Conservation (phyloP, 2,888 invertebrate species). For the Trisateles emortualis region DNA sequence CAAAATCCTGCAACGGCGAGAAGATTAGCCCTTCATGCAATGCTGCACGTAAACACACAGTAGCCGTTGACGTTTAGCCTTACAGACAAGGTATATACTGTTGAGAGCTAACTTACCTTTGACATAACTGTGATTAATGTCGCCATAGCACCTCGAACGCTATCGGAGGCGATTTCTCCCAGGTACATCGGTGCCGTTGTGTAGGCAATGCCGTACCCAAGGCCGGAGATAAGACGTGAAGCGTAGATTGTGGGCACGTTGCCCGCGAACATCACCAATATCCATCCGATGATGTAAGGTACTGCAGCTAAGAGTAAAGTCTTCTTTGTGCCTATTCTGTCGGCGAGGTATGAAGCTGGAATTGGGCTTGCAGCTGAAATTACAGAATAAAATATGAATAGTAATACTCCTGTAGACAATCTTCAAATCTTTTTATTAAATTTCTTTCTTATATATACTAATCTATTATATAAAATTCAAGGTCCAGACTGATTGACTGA, state of each 20-base stretch:
- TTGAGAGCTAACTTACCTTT: conserved; percentile 80
- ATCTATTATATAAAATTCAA: too few relatives aligned
- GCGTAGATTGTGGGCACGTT: conserved; percentile 86
- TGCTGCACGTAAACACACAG: too few relatives aligned
- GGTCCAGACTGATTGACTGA: too few relatives aligned
- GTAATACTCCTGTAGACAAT: too few relatives aligned
- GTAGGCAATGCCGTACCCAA: conserved; percentile 88
- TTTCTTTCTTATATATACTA: too few relatives aligned
- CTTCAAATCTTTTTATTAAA: too few relatives aligned
- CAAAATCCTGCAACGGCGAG: too few relatives aligned
- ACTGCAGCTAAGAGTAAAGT: conserved; percentile 87
- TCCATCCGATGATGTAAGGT: conserved; percentile 89
- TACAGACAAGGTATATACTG: too few relatives aligned
- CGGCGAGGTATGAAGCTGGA: conserved; percentile 88
- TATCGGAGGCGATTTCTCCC: conserved; percentile 88
- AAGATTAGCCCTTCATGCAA: too few relatives aligned
- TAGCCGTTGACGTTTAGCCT: too few relatives aligned
- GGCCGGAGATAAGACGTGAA: conserved; percentile 87
- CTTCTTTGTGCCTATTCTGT: conserved; percentile 88
- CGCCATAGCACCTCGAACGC: conserved; percentile 87
- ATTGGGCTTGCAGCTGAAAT: conserved; percentile 87
- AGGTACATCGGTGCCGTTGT: conserved; percentile 88
- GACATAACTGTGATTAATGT: conserved; percentile 87
- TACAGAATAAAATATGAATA: background rate
- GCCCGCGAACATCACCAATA: conserved; percentile 87